A percentile compares a stretch with the other conserved stretches of the same genome.
Conservation (phyloP, 2,888 invertebrate species). For the Tenthredo mesomela region DNA sequence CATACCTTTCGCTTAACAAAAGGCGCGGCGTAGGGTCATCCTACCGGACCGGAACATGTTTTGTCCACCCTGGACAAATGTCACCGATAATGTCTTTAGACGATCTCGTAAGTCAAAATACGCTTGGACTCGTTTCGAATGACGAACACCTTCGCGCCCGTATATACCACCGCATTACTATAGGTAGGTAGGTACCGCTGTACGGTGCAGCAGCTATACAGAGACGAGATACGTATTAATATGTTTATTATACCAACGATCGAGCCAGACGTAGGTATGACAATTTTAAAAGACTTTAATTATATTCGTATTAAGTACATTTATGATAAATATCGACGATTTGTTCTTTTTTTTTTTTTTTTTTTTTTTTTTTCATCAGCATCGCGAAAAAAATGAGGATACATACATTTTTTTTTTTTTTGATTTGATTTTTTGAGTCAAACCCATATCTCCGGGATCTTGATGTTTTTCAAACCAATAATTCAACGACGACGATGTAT, state of each 20-base stretch:
- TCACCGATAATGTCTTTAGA: conserved; percentile 71
- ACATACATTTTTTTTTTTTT: too few relatives aligned
- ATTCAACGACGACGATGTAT: not conserved
- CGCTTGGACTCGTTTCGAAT: conserved; percentile 48
- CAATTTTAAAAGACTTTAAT: not conserved
- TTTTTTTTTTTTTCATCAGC: too few relatives aligned
- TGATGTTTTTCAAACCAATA: too few relatives aligned
- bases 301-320: too few relatives aligned
- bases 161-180: not conserved
- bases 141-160: conserved; percentile 48
- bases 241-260: not conserved
- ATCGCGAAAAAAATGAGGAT: too few relatives aligned
- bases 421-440: too few relatives aligned
- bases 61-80: conserved; percentile 74
- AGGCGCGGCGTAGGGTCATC: conserved; percentile 78
- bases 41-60: conserved; percentile 78
- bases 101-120: conserved; percentile 70
- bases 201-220: not conserved
- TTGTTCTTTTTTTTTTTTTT: too few relatives aligned
- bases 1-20: conserved; percentile 77
- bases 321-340: too few relatives aligned
- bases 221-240: not conserved
- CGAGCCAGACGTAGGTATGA: not conserved
- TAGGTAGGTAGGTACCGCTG: not conserved
- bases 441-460: too few relatives aligned